Evolutionary conservation across 2,888 invertebrate species (phyloP), one percentile per base, ranked within the genome.

Genomic region (Acanthosepion lycidas): DNA sequence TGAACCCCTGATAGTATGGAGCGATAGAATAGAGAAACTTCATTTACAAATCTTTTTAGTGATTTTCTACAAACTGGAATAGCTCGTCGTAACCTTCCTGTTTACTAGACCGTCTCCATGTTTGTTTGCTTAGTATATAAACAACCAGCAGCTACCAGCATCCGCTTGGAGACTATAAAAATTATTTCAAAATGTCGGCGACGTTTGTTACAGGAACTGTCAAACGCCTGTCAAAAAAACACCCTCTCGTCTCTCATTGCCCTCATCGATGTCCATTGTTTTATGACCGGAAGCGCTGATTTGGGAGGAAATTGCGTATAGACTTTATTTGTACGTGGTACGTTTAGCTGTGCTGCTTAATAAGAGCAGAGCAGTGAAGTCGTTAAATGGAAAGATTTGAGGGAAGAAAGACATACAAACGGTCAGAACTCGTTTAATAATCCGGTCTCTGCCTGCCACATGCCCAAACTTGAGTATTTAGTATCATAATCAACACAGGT

Each of bases 261-360:
- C 28, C 78, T 78, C 78, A 78, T 78, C 78, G 78, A 78, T 78
- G 78, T 23, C 78, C 78, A 78, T 78, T 78, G 78, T 78, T 78
- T 78, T 78, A 78, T n/a, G 78, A 78, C 78, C 78, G 78, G 78
- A 78, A 78, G n/a, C 15, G 0, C 33, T 78, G n/a, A 78, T 78
- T 78, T 78, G 1, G 78, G n/a, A 78, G 78, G 78, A 78, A 78
- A 78, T 78, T 78, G n/a, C 78, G n/a, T 23, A 18, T 8, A 15
- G n/a, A 33, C 78, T 78, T n/a, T n/a, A 78, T 78, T 78, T 78
- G 78, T 78, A 18, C 78, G n/a, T 78, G n/a, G n/a, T 33, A n/a
- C 78, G 9, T 78, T 78, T 78, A 78, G 33, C 33, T 78, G n/a
- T 33, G n/a, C 78, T 33, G 78, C 12, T 78, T 78, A 12, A n/a